Percentiles rank a stretch among this genome's conserved stretches.
Evolutionary conservation across 2,797 vertebrate species (phyloP).

Genomic region (Nyctalus aviator): DNA sequence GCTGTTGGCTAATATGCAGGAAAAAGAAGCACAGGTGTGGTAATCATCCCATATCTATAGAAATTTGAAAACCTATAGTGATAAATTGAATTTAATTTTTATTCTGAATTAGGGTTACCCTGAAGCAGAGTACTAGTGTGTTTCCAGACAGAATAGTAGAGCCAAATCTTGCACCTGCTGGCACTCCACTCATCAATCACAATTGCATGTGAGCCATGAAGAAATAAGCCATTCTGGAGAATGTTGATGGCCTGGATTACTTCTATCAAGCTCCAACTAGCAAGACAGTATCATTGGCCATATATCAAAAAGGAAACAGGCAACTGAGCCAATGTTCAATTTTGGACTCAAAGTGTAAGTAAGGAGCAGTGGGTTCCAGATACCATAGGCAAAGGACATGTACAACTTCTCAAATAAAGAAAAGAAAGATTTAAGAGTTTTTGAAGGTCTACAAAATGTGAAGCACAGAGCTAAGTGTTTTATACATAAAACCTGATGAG

Average conservation of each 20-base stretch:
- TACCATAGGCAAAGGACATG: not conserved
- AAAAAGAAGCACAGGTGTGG: not conserved
- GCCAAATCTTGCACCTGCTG: conserved; percentile 28
- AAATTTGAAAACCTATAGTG: not conserved
- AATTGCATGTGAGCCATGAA: not conserved
- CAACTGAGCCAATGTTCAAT: not conserved
- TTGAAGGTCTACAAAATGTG: not conserved
- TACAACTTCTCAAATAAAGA: not conserved
- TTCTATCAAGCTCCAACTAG: not conserved
- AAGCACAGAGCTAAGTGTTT: not conserved
- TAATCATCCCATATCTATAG: not conserved
- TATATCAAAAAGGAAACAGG: conserved; percentile 10
- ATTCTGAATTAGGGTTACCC: conserved; percentile 23
- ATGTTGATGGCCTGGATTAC: not conserved
- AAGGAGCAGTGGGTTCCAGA: not conserved
- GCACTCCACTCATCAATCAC: not conserved
- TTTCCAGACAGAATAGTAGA: not conserved
- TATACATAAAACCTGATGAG: not conserved
- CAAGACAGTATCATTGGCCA: not conserved
- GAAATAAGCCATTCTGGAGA: not conserved
- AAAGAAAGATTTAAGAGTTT: not conserved
- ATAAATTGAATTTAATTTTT: conserved; percentile 46
- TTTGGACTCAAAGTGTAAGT: not conserved
- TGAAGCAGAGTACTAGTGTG: not conserved
- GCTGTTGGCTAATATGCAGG: conserved; percentile 13